Base-by-base conservation (phyloP, 2,888 invertebrate genomes). In the Mythimna impura region DNA sequence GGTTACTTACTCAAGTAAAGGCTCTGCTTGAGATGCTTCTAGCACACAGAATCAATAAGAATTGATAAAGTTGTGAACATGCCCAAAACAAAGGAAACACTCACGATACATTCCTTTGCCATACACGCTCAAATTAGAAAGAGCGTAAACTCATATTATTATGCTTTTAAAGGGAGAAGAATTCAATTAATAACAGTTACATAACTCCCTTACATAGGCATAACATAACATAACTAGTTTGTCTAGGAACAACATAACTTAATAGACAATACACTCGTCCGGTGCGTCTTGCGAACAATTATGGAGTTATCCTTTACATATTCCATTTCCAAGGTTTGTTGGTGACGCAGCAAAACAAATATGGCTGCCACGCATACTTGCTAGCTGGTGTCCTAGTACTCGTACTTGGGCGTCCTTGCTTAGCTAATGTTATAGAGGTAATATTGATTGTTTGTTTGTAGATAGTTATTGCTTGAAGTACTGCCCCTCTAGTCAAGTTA, bases 221-320 rank as follows among this genome's bases (percentile, higher is more conserved):
- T 67, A 40, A 43, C 20, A 20, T 67, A 68, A 67, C 34, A 62
- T 50, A 65, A 72, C 71, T 50, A 0, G 61, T 69, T 58, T 63
- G 63, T 72, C 68, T 50, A 61, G 64, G 60, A 66, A 64, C 43
- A 25, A 63, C 10, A 50, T 10, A 75, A 65, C 58, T 22, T 66
- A 57, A 75, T 43, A 73, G 52, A 80, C 71, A 76, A 76, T 73
- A 73, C 71, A 68, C 63, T 65, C 52, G 66, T 66, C 66, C 57
- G 54, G 71, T 54, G 60, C 69, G 40, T 78, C 79, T 78, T n/a
- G 65, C 61, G 58, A 73, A 80, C 78, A 66, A 76, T 63, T 69
- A 86, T 54, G 67, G 58, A 73, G 74, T 73, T 85, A 76, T 81
- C 77, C 81, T 86, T 84, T 75, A 65, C 68, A 81, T 76, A 84